phyloP scores from a whole-genome alignment of 2,888 invertebrate species.

The Argyresthia albistria region DNA sequence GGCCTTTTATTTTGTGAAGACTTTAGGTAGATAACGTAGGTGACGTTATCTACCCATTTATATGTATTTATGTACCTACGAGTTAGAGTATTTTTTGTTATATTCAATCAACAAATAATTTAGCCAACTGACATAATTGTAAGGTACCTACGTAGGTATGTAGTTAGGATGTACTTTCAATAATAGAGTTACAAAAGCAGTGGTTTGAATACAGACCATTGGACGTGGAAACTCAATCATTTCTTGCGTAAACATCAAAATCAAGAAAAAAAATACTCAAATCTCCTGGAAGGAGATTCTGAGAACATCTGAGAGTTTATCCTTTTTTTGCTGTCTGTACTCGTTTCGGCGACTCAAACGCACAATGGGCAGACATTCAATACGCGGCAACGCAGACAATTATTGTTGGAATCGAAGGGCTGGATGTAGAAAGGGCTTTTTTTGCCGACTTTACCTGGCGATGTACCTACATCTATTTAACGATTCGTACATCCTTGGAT shows the following conservation, averaged over 20 bases:
- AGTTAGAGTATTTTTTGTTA: too few species aligned
- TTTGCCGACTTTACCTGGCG: conserved; percentile 9
- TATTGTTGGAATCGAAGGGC: conserved; percentile 20
- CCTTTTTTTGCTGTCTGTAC: conserved; percentile 15
- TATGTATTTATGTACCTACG: too few species aligned
- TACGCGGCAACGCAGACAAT: conserved; percentile 21
- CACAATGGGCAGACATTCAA: conserved; percentile 32
- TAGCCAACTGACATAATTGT: too few species aligned
- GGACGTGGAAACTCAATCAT: not conserved
- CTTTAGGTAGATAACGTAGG: too few species aligned
- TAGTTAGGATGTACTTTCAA: too few species aligned
- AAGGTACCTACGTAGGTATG: too few species aligned
- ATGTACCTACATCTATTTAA: conserved; percentile 10
- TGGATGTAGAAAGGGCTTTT: conserved; percentile 16
- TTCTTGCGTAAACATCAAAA: not conserved
- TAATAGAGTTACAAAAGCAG: not conserved
- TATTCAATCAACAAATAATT: too few species aligned
- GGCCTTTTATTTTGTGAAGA: too few species aligned
- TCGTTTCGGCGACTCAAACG: conserved; percentile 4
- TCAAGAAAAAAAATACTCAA: conserved; percentile 1
- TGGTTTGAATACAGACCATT: not conserved
- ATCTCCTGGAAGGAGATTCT: conserved; percentile 9
- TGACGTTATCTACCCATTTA: too few species aligned
- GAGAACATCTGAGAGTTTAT: conserved; percentile 17
- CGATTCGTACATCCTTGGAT: too few species aligned